Conservation (phyloP, 2,888 invertebrate genomes). For the Dryobota labecula region DNA sequence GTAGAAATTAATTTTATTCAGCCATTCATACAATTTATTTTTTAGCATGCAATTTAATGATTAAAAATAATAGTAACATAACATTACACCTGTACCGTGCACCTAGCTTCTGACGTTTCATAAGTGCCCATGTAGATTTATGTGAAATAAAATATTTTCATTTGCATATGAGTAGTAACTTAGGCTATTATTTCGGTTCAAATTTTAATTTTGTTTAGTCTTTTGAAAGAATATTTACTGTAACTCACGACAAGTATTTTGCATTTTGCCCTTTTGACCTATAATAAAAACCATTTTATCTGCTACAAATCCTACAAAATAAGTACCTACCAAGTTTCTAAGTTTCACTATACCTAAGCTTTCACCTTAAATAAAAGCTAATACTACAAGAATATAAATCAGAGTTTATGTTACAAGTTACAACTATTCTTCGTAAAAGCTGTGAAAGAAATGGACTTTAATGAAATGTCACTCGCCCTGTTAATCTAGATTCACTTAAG, state of each 20-base stretch:
- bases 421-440: neutral
- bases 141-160: no score
- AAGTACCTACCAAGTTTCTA: neutral
- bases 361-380: neutral
- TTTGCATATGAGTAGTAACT: no score
- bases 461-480: constrained; percentile 27
- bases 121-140: no score
- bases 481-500: neutral
- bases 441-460: constrained; percentile 22
- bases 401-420: constrained; percentile 1
- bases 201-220: no score
- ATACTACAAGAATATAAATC: constrained; percentile 7
- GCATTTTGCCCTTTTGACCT: neutral
- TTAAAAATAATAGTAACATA: no score
- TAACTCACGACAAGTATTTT: neutral
- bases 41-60: no score
- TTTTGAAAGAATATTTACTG: neutral
- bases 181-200: no score
- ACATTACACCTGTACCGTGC: no score
- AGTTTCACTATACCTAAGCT: neutral
- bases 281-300: neutral
- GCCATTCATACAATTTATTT: no score
- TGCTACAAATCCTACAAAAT: neutral
- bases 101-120: no score
- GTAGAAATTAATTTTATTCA: no score